Percentiles rank a stretch among this genome's conserved stretches.
Evolutionary conservation across 2,797 vertebrate species (phyloP).

Genomic region (Glossophaga mutica): DNA sequence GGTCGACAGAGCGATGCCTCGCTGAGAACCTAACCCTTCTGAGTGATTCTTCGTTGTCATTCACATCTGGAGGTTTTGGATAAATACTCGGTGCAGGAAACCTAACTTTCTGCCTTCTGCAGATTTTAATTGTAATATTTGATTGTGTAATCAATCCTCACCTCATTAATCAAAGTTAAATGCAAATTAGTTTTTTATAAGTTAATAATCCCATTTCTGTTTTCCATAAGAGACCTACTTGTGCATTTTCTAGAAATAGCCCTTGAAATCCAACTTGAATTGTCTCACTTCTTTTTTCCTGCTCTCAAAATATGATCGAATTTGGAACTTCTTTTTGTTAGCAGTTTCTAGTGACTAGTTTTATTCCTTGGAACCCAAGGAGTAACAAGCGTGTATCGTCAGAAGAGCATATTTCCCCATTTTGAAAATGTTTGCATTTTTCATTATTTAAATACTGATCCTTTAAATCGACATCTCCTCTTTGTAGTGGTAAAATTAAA

Average conservation of each 20-base stretch:
- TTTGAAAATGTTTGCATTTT: slow-evolving; percentile 27
- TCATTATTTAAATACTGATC: slow-evolving; percentile 9
- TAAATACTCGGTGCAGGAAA: background rate
- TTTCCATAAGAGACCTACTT: background rate
- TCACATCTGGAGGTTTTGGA: background rate
- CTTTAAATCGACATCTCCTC: slow-evolving; percentile 1
- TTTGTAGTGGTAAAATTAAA: slow-evolving; percentile 7
- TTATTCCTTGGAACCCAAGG: background rate
- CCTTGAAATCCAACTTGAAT: slow-evolving; percentile 10
- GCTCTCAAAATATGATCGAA: background rate
- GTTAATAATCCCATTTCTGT: slow-evolving; percentile 13
- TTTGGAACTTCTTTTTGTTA: background rate
- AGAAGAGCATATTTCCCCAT: background rate
- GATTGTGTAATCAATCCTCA: background rate
- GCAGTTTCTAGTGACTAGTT: slow-evolving; percentile 30
- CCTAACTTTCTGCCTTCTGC: background rate
- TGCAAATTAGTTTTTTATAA: background rate
- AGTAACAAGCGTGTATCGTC: background rate
- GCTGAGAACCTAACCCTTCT: background rate
- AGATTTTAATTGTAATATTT: background rate
- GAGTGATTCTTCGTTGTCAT: background rate
- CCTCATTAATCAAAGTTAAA: slow-evolving; percentile 30
- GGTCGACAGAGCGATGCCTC: background rate
- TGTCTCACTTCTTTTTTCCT: slow-evolving; percentile 11
- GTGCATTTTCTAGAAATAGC: slow-evolving; percentile 36